A percentile compares a stretch with the other conserved stretches of the same genome.
Conservation (phyloP, 2,888 invertebrate species). For the Pasiphila rectangulata region DNA sequence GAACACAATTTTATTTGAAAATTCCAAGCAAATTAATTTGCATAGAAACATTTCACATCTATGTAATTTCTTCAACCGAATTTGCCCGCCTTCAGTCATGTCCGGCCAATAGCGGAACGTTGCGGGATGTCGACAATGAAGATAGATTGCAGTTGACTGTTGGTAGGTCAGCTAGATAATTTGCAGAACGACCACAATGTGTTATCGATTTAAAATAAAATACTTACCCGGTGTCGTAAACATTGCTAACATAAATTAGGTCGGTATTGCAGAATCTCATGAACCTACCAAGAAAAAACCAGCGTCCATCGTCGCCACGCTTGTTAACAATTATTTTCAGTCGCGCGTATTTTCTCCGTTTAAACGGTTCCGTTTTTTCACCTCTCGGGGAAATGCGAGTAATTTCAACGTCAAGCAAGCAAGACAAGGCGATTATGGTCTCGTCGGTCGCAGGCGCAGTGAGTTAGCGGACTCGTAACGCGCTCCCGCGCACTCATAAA, state of each 20-base stretch:
- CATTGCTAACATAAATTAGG: background rate
- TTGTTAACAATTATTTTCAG: slow-evolving; percentile 66
- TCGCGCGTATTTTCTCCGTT: slow-evolving; percentile 63
- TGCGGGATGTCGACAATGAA: too few relatives aligned
- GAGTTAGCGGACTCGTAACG: slow-evolving; percentile 51
- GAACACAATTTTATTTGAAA: too few relatives aligned
- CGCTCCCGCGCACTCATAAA: slow-evolving; percentile 48
- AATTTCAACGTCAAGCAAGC: slow-evolving; percentile 60
- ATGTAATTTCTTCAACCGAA: too few relatives aligned
- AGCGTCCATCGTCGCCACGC: slow-evolving; percentile 42
- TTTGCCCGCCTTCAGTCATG: too few relatives aligned
- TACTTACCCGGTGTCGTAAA: background rate
- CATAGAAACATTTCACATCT: too few relatives aligned
- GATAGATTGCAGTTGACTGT: too few relatives aligned
- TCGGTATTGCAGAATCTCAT: slow-evolving; percentile 6
- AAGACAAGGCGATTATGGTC: slow-evolving; percentile 50
- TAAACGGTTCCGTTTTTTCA: slow-evolving; percentile 69
- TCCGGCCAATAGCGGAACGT: too few relatives aligned
- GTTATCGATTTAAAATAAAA: too few relatives aligned
- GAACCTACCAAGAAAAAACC: slow-evolving; percentile 34
- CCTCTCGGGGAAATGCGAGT: slow-evolving; percentile 68
- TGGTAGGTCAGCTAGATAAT: background rate
- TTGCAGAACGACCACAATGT: background rate
- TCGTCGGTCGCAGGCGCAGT: slow-evolving; percentile 55
- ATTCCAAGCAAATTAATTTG: too few relatives aligned